Base-by-base conservation (phyloP, 2,888 invertebrate genomes). In the Cephus pygmeus region DNA sequence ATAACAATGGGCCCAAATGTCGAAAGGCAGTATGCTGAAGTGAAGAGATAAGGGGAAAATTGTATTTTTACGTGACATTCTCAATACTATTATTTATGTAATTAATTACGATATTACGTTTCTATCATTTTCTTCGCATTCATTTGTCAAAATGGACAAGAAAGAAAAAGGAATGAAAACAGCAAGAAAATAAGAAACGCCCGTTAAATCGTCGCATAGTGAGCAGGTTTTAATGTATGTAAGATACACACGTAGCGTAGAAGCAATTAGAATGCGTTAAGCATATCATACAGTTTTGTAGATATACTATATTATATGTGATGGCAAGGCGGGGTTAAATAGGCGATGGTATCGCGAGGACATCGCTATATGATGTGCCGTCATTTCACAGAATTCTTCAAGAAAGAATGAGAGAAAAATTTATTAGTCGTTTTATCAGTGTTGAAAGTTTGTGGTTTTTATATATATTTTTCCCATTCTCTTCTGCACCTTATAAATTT, bases 201-300 rank as follows among this genome's bases (percentile, higher is more conserved):
- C 56, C 56, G 56, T 56, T 23, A 56, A 56, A 56, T 56, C 23
- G 56, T 74, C 75, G 74, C 71, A 33, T 75, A 75, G 78, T 73
- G 75, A 78, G 69, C 78, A 75, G 71, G 68, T 78, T 69, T 77
- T 36, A 77, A 75, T 69, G 75, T 75, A 73, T 69, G 75, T 75
- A 68, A 75, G 69, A 34, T 23, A 40, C 74, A 71, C 33, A 30
- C 12, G 35, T 77, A 77, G 77, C 35, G 11, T 77, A 30, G 75
- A 77, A 77, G 69, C 75, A 76, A 71, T 83, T 88, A 87, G 88
- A 82, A 84, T 82, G 86, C 84, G 84, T 86, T 31, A 87, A 88
- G 79, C 88, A 88, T 88, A 88, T 88, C 88, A 88, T 86, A 84
- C 85, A 79, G 76, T 74, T 78, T 80, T 80, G 84, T 79, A 79